phyloP scores from a whole-genome alignment of 1,140 invertebrate genomes.

The Hylaeus volcanicus region DNA sequence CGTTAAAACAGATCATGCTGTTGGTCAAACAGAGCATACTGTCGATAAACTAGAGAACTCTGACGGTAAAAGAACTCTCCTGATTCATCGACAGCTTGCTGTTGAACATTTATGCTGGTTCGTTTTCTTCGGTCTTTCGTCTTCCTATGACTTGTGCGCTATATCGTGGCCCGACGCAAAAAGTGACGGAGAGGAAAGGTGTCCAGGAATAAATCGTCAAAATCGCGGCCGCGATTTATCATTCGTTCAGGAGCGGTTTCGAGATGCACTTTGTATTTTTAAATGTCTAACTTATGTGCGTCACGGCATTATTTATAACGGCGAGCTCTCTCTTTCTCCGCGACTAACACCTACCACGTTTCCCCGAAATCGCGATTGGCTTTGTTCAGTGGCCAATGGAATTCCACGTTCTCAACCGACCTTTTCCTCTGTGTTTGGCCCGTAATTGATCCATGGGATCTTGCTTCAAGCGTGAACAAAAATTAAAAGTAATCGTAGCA shows the following conservation, averaged over 20 bases:
- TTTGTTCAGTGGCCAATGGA: conserved; percentile 32
- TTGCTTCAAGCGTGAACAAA: too few species aligned
- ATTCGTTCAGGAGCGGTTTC: conserved; percentile 14
- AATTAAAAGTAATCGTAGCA: too few species aligned
- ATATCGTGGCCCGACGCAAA: neutral
- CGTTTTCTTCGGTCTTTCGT: too few species aligned
- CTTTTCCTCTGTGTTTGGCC: too few species aligned
- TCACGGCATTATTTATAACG: conserved; percentile 54
- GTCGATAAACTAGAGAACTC: too few species aligned
- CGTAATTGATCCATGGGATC: neutral
- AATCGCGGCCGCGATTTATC: conserved; percentile 12
- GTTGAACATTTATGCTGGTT: too few species aligned
- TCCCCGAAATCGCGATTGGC: conserved; percentile 44
- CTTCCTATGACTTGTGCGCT: neutral
- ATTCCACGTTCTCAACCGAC: neutral
- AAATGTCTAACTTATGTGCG: conserved; percentile 25
- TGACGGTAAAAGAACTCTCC: too few species aligned
- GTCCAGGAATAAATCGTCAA: conserved; percentile 28
- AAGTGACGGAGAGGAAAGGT: neutral
- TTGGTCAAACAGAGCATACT: too few species aligned
- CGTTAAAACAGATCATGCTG: too few species aligned
- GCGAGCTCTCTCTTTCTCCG: neutral
- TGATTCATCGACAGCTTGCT: too few species aligned
- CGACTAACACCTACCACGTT: conserved; percentile 14
- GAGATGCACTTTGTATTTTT: conserved; percentile 24